A percentile compares a stretch with the other conserved stretches of the same genome.
Evolutionary conservation across 2,113 vertebrate species (phyloP).

Genomic region (Hiodon tergisus): DNA sequence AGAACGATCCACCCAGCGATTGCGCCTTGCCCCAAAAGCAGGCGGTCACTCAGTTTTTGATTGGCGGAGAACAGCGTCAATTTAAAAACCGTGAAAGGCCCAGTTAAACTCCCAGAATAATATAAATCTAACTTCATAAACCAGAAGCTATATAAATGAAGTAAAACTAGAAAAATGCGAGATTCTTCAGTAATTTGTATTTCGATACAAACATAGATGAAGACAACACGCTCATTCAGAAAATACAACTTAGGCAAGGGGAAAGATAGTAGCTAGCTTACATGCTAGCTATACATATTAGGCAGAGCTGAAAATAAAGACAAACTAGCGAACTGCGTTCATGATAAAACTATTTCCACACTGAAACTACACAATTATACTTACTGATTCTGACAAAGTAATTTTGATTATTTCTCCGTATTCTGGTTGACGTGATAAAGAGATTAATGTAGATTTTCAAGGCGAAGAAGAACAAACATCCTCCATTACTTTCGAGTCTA

Average conservation of each 20-base stretch:
- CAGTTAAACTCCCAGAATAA: conserved; percentile 37
- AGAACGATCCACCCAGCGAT: neutral
- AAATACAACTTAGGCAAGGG: neutral
- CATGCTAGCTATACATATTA: conserved; percentile 29
- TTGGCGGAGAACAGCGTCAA: conserved; percentile 31
- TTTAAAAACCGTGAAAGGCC: conserved; percentile 33
- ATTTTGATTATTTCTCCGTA: neutral
- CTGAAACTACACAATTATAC: neutral
- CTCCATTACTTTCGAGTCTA: conserved; percentile 56
- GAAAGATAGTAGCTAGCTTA: conserved; percentile 27
- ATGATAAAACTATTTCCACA: neutral
- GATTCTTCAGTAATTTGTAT: neutral
- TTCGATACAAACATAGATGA: neutral
- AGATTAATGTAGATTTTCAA: conserved; percentile 42
- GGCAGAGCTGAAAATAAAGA: conserved; percentile 17
- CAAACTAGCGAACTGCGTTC: conserved; percentile 10
- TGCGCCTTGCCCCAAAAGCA: neutral
- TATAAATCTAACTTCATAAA: conserved; percentile 33
- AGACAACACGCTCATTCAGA: neutral
- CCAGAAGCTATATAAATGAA: neutral
- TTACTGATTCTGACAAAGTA: conserved; percentile 12
- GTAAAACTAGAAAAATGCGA: neutral
- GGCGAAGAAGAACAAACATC: conserved; percentile 45
- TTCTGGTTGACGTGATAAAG: conserved; percentile 6
- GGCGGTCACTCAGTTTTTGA: conserved; percentile 19